Evolutionary conservation across 1,140 invertebrate species (phyloP), one percentile per base, ranked within the genome.

Genomic region (Apis cerana): DNA sequence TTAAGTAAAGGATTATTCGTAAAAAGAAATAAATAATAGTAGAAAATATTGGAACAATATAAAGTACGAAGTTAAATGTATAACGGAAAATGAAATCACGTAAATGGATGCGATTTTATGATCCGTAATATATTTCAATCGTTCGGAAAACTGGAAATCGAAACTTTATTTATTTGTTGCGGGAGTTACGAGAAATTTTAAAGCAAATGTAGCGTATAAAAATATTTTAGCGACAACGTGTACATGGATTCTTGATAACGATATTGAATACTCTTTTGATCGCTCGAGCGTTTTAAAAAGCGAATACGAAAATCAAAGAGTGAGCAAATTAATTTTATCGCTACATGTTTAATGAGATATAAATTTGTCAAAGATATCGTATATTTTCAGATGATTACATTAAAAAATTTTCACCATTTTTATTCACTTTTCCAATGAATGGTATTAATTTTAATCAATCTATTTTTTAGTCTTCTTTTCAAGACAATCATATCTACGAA

Each of bases 161-260:
- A 19, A 48, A n/a, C 10, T 58, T 33, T 43, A 13, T 78, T 43
- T 69, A 19, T 48, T 58, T 68, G 33, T 48, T 48, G 23, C 17
- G 10, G 12, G 58, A 78, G 33, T 58, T 78, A 68, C 33, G 75
- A 19, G 75, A n/a, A 58, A 11, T 48, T 56, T 56, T 21, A 7
- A 58, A 58, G 21, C 33, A 78, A 77, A 68, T 78, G 75, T 78
- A 78, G 13, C 75, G 33, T 58, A 54, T 15, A 21, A 19, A 77
- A 43, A 77, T 77, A 21, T 67, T 65, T 77, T 67, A 77, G 67
- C 75, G 75, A 67, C 19, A 54, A n/a, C 27, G 62, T 27, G 9
- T 56, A 48, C 52, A 64, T 19, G 75, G 19, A 23, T 58, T 58
- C 27, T 5, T 50, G 52, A 52, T 77, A 77, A 77, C 64, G 33